These are phyloP conservation scores for Panthera leo DNA, from an alignment of 2,113 vertebrate species.

Conservation along the genomic window DNA sequence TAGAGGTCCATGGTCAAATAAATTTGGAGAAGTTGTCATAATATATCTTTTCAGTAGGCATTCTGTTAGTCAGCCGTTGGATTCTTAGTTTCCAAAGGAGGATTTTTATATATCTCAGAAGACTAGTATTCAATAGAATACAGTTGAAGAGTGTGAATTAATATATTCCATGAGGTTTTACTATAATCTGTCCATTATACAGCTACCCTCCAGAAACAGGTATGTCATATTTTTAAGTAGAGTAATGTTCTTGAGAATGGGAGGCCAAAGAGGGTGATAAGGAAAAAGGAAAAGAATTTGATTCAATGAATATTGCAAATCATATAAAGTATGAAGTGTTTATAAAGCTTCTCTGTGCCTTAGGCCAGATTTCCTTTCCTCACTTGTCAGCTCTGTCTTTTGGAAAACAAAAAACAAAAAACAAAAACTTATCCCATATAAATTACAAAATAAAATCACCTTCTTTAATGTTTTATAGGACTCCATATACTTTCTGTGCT, in stretches of 20 bases:
- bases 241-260: neutral
- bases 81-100: neutral
- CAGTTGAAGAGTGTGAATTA: neutral
- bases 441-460: neutral
- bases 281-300: neutral
- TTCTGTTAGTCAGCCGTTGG: neutral
- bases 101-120: neutral
- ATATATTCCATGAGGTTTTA: neutral
- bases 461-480: neutral
- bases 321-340: neutral
- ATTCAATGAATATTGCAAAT: neutral
- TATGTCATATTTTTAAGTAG: neutral
- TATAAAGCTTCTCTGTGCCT: neutral
- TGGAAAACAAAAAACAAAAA: neutral
- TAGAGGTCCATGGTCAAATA: neutral
- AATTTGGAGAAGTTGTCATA: neutral
- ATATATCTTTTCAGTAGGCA: neutral
- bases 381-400: neutral
- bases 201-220: neutral
- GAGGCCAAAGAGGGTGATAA: neutral
- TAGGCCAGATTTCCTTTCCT: neutral
- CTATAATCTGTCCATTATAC: neutral
- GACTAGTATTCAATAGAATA: neutral
- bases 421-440: neutral
- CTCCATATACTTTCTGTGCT: neutral